A percentile compares a stretch with the other conserved stretches of the same genome.
Evolutionary conservation across 2,797 vertebrate genomes (phyloP).

Genomic region (Notolepis coatsorum): DNA sequence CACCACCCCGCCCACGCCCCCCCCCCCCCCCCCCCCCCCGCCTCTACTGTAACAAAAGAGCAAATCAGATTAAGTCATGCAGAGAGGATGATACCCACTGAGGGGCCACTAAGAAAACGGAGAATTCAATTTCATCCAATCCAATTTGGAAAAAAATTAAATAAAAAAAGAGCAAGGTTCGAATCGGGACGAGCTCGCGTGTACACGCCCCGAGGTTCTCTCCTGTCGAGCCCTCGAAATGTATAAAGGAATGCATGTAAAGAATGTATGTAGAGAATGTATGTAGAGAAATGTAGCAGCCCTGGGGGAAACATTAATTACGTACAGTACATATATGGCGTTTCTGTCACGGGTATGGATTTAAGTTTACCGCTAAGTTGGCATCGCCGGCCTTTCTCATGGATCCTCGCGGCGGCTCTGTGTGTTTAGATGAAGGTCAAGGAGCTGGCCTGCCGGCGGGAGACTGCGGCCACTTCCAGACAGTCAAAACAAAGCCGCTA

Average conservation of each 20-base stretch:
- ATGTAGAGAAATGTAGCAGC: neutral
- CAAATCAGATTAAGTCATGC: slow-evolving; percentile 68
- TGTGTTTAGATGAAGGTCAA: slow-evolving; percentile 35
- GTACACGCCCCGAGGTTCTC: neutral
- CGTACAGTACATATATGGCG: neutral
- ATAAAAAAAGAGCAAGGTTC: too few relatives aligned
- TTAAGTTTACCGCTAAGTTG: neutral
- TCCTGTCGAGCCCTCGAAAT: neutral
- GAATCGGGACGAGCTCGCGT: too few relatives aligned
- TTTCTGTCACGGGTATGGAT: slow-evolving; percentile 11
- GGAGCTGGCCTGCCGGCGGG: neutral
- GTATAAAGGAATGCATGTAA: neutral
- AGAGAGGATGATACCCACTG: slow-evolving; percentile 8
- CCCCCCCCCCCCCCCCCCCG: slow-evolving; percentile 1
- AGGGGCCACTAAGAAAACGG: neutral
- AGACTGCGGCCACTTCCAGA: slow-evolving; percentile 14
- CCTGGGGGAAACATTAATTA: slow-evolving; percentile 6
- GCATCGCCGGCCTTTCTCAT: slow-evolving; percentile 4
- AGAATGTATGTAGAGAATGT: neutral
- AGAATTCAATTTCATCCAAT: slow-evolving; percentile 9
- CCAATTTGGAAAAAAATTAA: neutral
- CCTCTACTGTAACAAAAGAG: slow-evolving; percentile 52
- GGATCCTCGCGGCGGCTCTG: neutral
- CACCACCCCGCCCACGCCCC: too few relatives aligned
- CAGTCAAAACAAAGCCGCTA: slow-evolving; percentile 9